phyloP scores from a whole-genome alignment of 2,113 vertebrate genomes.

The Neodontobutis hainanensis region DNA sequence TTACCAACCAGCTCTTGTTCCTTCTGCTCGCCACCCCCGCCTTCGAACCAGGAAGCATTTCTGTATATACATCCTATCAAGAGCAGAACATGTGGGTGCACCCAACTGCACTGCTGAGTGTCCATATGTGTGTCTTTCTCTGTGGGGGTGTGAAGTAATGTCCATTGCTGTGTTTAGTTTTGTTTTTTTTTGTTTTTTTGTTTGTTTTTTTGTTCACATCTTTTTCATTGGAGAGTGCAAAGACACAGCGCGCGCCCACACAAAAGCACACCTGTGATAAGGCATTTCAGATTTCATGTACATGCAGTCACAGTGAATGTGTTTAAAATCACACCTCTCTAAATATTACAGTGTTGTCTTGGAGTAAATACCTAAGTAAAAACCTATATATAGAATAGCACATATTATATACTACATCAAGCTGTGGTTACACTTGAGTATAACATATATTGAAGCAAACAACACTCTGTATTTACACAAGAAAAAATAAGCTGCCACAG shows the following conservation, averaged over 20 bases:
- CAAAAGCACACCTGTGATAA: slow-evolving; percentile 39
- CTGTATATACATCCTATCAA: slow-evolving; percentile 25
- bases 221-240: background rate
- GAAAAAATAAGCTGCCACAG: slow-evolving; percentile 2
- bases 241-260: slow-evolving; percentile 9
- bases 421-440: background rate
- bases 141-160: slow-evolving; percentile 69
- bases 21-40: slow-evolving; percentile 58
- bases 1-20: slow-evolving; percentile 14
- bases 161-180: slow-evolving; percentile 19
- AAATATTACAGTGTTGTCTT: slow-evolving; percentile 1
- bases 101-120: slow-evolving; percentile 50
- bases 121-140: slow-evolving; percentile 50
- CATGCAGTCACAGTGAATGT: slow-evolving; percentile 19
- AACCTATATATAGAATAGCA: slow-evolving; percentile 22
- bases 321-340: slow-evolving; percentile 30
- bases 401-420: background rate
- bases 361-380: slow-evolving; percentile 32
- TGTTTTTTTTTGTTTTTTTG: background rate
- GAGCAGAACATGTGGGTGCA: slow-evolving; percentile 72
- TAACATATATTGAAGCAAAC: background rate
- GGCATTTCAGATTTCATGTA: slow-evolving; percentile 25
- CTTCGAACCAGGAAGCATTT: slow-evolving; percentile 52
- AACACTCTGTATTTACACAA: background rate
- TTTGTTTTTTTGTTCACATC: too few species aligned